Base-by-base conservation (phyloP, 2,888 invertebrate genomes). In the Eristalis pertinax region DNA sequence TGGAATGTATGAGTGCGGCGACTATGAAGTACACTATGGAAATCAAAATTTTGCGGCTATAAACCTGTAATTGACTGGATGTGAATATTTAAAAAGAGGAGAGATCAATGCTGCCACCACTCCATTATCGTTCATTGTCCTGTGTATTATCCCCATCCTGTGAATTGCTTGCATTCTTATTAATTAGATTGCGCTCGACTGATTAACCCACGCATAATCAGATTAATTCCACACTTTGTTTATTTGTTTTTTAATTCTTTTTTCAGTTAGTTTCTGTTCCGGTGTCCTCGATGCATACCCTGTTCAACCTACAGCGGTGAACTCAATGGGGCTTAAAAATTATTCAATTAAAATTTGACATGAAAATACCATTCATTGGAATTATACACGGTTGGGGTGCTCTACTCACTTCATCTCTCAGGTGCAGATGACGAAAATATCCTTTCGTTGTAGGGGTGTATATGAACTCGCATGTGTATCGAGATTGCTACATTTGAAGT, bases 341-440 rank as follows among this genome's bases (percentile, higher is more conserved):
- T 82, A 86, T 86, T 86, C 82, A 86, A 82, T 86, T 86, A 86
- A 86, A 82, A 79, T 78, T 82, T 82, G 82, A 86, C 86, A 86
- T 86, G 86, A 75, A 86, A 86, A 86, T 43, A 74, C 86, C 78
- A 86, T 86, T 86, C 82, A 86, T 75, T 82, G 82, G 67, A 74
- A 63, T 86, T 75, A 76, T 63, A 50, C 67, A 60, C 73, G 60
- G 43, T 24, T 67, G 43, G 29, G 74, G 67, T 24, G 29, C 26
- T 38, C 24, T 62, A 5, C 35, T 63, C 65, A 62, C 24, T 58
- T 19, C 43, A 38, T 56, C 41, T 19, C 60, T 50, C 65, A 65
- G 77, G 63, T 73, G 73, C 29, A 78, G 69, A 38, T 35, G 19
- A 43, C 13, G 67, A 76, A 76, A 62, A 64, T 64, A 32, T 78